phyloP scores from a whole-genome alignment of 2,888 invertebrate species.

The Empis livida region DNA sequence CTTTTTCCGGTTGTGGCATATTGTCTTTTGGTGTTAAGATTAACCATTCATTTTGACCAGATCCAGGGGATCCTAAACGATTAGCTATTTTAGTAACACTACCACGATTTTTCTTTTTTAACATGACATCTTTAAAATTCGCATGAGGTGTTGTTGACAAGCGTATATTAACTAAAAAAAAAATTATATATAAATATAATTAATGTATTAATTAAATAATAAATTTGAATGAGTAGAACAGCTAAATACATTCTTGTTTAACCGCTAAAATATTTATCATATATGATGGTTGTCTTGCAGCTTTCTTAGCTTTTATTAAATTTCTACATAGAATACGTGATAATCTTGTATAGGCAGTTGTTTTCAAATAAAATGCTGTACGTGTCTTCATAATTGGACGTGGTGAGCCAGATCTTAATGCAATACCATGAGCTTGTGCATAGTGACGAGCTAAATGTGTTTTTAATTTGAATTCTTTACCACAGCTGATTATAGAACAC shows the following conservation, averaged over 20 bases:
- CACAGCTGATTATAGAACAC: conserved; percentile 83
- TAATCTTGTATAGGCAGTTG: conserved; percentile 78
- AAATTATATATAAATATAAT: neutral
- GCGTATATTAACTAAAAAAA: conserved; percentile 40
- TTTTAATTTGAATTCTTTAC: conserved; percentile 92
- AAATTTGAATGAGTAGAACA: too few relatives aligned
- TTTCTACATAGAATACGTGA: conserved; percentile 77
- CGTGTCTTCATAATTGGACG: conserved; percentile 95
- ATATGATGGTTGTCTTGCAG: conserved; percentile 75
- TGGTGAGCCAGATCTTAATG: conserved; percentile 62
- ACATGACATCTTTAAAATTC: conserved; percentile 43
- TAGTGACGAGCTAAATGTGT: conserved; percentile 89
- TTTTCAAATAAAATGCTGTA: conserved; percentile 90
- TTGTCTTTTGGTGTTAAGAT: conserved; percentile 39
- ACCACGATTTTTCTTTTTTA: conserved; percentile 46
- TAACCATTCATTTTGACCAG: conserved; percentile 41
- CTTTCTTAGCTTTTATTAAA: conserved; percentile 69
- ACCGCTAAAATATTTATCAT: conserved; percentile 65
- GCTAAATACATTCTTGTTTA: conserved; percentile 85
- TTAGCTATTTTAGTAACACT: conserved; percentile 61
- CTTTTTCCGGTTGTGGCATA: conserved; percentile 67
- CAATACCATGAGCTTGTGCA: conserved; percentile 71
- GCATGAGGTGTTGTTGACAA: conserved; percentile 41
- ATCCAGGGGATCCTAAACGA: conserved; percentile 49
- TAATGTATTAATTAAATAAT: neutral